These are phyloP conservation scores for Drosophila willistoni DNA, from an alignment of 1,140 invertebrate species.

Conservation along the genomic window DNA sequence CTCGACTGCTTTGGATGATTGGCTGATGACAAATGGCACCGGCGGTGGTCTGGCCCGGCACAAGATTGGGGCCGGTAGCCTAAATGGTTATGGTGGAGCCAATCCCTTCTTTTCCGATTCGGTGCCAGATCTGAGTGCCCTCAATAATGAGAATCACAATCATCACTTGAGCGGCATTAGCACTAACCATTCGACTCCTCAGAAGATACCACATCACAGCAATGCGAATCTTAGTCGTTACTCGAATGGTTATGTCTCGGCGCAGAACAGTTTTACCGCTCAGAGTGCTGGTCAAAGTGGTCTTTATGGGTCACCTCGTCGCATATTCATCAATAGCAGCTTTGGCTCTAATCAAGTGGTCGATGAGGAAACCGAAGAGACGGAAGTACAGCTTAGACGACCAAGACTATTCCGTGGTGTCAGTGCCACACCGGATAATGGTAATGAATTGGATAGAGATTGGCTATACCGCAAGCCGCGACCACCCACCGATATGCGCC, in stretches of 20 bases:
- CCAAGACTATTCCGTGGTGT: slow-evolving; percentile 68
- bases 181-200: slow-evolving; percentile 81
- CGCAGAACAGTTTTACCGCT: slow-evolving; percentile 76
- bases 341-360: slow-evolving; percentile 79
- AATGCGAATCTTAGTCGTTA: slow-evolving; percentile 77
- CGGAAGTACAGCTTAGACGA: slow-evolving; percentile 74
- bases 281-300: slow-evolving; percentile 43
- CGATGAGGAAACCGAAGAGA: slow-evolving; percentile 80
- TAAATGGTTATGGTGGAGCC: slow-evolving; percentile 70
- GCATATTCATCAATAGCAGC: slow-evolving; percentile 79
- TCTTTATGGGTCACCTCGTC: slow-evolving; percentile 73
- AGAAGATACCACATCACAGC: slow-evolving; percentile 78
- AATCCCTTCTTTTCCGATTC: slow-evolving; percentile 82
- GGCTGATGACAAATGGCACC: slow-evolving; percentile 83
- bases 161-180: slow-evolving; percentile 76
- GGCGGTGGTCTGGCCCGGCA: slow-evolving; percentile 62
- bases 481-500: slow-evolving; percentile 79
- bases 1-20: slow-evolving; percentile 83
- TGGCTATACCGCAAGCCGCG: slow-evolving; percentile 81
- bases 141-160: slow-evolving; percentile 82
- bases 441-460: slow-evolving; percentile 78
- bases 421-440: slow-evolving; percentile 74
- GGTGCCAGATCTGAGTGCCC: slow-evolving; percentile 78
- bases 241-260: slow-evolving; percentile 76
- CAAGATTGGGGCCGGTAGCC: slow-evolving; percentile 78